Conservation (phyloP, 2,113 vertebrate genomes). For the Deroptyus accipitrinus region DNA sequence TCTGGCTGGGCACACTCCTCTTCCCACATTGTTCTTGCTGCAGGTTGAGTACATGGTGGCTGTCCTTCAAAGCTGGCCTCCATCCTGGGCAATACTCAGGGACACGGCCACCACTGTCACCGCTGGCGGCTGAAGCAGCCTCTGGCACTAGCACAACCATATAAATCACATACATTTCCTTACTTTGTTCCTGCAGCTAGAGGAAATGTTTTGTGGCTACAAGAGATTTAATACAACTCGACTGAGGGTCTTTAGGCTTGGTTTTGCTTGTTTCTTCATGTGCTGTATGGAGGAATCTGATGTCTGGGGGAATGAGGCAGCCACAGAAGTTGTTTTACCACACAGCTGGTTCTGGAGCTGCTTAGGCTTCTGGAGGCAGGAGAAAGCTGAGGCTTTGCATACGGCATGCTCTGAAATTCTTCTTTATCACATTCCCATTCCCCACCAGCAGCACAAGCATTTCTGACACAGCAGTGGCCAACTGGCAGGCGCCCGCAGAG, state of each 20-base stretch:
- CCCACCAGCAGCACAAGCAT: background rate
- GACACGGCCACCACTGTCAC: background rate
- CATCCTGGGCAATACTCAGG: background rate
- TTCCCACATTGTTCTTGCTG: background rate
- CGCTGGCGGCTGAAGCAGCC: background rate
- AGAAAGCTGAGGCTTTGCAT: background rate
- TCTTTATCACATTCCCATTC: background rate
- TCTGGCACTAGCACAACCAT: background rate
- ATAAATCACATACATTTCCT: background rate
- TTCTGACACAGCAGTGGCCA: constrained; percentile 37
- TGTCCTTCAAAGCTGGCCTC: background rate
- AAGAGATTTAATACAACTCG: background rate
- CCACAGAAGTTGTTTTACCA: background rate
- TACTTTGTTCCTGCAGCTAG: background rate
- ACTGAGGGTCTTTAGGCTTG: background rate
- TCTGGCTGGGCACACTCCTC: rapidly evolving
- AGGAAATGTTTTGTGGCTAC: background rate
- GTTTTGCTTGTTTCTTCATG: background rate
- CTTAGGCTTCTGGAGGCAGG: background rate
- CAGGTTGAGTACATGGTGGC: rapidly evolving
- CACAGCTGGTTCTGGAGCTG: background rate
- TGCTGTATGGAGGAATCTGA: background rate
- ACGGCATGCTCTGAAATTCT: background rate
- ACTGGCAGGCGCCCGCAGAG: background rate
- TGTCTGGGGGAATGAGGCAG: background rate